phyloP scores from a whole-genome alignment of 1,140 invertebrate species.

The Cotesia chilonis region DNA sequence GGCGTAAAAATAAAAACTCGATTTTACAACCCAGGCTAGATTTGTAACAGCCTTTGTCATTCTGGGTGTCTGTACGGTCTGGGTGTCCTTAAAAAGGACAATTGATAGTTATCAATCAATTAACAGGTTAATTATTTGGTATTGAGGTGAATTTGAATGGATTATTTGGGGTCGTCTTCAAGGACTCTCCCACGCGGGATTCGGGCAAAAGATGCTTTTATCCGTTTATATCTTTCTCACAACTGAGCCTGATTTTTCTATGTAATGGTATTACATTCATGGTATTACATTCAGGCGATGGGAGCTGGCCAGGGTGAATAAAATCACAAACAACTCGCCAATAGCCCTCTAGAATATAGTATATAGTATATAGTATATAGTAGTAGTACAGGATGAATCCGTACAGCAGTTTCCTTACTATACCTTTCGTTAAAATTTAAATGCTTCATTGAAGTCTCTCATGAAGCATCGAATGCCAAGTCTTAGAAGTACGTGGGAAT shows the following conservation, averaged over 20 bases:
- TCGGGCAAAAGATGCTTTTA: conserved; percentile 39
- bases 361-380: too few species aligned
- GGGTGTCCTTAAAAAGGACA: too few species aligned
- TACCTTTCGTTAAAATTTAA: conserved; percentile 17
- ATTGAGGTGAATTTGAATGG: conserved; percentile 53
- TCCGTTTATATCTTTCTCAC: conserved; percentile 38
- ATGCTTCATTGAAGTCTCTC: conserved; percentile 36
- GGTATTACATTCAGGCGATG: conserved; percentile 19
- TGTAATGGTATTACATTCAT: conserved; percentile 22
- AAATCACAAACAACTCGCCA: conserved; percentile 6
- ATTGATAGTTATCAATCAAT: too few species aligned
- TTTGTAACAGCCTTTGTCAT: too few species aligned
- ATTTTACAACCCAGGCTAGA: too few species aligned
- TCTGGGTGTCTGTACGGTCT: too few species aligned
- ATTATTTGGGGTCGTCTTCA: conserved; percentile 39
- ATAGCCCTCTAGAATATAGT: too few species aligned
- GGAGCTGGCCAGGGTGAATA: conserved; percentile 21
- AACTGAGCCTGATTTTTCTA: conserved; percentile 45
- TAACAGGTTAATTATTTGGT: conserved; percentile 15
- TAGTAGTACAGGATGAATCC: conserved; percentile 27
- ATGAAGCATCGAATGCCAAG: conserved; percentile 39
- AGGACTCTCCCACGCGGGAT: conserved; percentile 51
- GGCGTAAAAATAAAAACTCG: too few species aligned
- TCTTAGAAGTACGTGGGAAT: conserved; percentile 47
- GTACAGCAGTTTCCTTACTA: conserved; percentile 29